These are phyloP conservation scores for Erythrocercus mccallii DNA, from an alignment of 2,113 vertebrate species.

Conservation along the genomic window DNA sequence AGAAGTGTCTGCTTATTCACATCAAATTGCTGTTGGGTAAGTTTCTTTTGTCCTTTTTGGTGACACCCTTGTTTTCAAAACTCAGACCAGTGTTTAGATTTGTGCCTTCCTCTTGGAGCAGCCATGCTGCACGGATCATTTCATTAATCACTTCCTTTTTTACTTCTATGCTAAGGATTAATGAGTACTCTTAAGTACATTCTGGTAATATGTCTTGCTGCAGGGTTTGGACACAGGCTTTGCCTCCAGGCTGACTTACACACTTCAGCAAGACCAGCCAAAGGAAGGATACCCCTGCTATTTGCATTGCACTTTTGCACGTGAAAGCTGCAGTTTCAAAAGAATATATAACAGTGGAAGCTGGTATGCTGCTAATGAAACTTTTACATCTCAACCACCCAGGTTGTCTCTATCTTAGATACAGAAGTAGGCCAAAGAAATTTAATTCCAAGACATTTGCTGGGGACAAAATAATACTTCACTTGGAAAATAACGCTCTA, in stretches of 20 bases:
- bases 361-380: not conserved
- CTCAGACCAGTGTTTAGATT: rapidly evolving
- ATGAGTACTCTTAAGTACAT: rapidly evolving
- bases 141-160: not conserved
- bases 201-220: rapidly evolving
- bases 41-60: not conserved
- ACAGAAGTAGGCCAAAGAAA: not conserved
- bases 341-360: rapidly evolving
- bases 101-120: too few species aligned
- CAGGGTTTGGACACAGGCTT: rapidly evolving
- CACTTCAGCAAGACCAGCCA: rapidly evolving
- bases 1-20: not conserved
- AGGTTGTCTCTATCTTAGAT: not conserved
- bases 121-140: rapidly evolving
- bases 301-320: rapidly evolving
- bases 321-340: not conserved
- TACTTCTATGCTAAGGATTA: rapidly evolving
- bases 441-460: not conserved
- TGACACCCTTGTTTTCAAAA: not conserved
- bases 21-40: not conserved
- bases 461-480: too few species aligned
- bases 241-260: rapidly evolving
- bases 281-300: rapidly evolving
- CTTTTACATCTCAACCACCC: too few species aligned
- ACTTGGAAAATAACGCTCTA: rapidly evolving